Evolutionary conservation across 2,113 vertebrate species (phyloP).

Genomic region (Pteronura brasiliensis): DNA sequence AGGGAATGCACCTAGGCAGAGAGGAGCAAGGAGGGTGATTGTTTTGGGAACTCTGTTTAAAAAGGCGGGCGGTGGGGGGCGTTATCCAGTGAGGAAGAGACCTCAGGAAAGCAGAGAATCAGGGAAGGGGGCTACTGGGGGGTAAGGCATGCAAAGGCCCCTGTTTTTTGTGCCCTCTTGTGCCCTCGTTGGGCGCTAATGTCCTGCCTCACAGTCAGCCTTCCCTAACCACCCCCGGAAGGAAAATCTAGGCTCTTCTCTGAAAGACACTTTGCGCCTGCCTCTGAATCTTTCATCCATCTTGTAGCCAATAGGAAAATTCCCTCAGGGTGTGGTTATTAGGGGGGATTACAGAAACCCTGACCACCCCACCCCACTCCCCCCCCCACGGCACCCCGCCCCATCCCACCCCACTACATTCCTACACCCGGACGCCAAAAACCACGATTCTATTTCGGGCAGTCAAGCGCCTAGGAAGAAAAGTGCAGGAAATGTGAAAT

Average conservation of each 20-base stretch:
- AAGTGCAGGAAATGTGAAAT: conserved; percentile 31
- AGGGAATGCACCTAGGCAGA: neutral
- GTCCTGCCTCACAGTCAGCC: neutral
- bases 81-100: neutral
- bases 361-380: too few species aligned
- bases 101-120: neutral
- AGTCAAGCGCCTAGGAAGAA: neutral
- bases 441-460: conserved; percentile 27
- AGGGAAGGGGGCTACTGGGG: neutral
- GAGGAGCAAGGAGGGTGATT: neutral
- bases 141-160: neutral
- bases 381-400: too few species aligned
- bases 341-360: neutral
- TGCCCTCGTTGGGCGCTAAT: neutral
- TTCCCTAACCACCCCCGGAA: neutral
- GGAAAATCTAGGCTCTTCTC: neutral
- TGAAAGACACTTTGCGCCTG: neutral
- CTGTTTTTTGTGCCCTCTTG: neutral
- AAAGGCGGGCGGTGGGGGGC: neutral
- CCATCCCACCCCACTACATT: neutral
- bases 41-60: neutral
- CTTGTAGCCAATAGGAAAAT: neutral
- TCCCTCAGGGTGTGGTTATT: neutral
- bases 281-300: neutral
- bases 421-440: neutral